A percentile compares a stretch with the other conserved stretches of the same genome.
Evolutionary conservation across 1,140 invertebrate genomes (phyloP).

Genomic region (Forficula auricularia): DNA sequence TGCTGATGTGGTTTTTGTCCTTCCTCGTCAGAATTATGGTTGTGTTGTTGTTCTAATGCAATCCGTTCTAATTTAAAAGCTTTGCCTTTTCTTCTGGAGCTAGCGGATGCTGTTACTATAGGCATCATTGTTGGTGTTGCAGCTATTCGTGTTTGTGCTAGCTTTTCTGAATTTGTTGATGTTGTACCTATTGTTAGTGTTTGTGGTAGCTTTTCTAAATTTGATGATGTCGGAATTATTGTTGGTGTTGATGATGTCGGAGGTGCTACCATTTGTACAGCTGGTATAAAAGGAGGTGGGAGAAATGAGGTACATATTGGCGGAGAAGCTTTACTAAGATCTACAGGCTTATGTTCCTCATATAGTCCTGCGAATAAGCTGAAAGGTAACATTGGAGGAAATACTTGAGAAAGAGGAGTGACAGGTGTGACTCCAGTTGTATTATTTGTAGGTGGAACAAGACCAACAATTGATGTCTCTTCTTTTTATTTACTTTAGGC

Average conservation of each 20-base stretch:
- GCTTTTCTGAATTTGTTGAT: conserved; percentile 17
- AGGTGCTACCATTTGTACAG: too few species aligned
- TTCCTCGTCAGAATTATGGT: conserved; percentile 25
- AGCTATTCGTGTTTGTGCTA: too few species aligned
- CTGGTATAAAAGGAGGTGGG: conserved; percentile 6
- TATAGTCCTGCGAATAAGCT: too few species aligned
- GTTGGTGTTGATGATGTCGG: background rate
- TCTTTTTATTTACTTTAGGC: conserved; percentile 48
- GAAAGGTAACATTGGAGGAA: too few species aligned
- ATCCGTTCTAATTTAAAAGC: conserved; percentile 45
- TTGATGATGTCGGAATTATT: too few species aligned
- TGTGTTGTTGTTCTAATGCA: conserved; percentile 11
- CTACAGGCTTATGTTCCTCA: too few species aligned
- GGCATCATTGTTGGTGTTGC: conserved; percentile 10
- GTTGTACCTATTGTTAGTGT: background rate
- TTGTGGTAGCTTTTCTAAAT: conserved; percentile 14
- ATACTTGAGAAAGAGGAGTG: background rate
- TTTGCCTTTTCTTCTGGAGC: conserved; percentile 57
- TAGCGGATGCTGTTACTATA: conserved; percentile 29
- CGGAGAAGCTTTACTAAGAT: conserved; percentile 7
- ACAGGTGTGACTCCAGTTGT: conserved; percentile 7
- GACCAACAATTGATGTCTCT: conserved; percentile 5
- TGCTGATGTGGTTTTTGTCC: background rate
- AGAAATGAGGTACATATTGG: too few species aligned
- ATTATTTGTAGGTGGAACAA: conserved; percentile 5